Evolutionary conservation across 2,888 invertebrate species (phyloP), one percentile per base, ranked within the genome.

Genomic region (Rhimphoctona megacephalus): DNA sequence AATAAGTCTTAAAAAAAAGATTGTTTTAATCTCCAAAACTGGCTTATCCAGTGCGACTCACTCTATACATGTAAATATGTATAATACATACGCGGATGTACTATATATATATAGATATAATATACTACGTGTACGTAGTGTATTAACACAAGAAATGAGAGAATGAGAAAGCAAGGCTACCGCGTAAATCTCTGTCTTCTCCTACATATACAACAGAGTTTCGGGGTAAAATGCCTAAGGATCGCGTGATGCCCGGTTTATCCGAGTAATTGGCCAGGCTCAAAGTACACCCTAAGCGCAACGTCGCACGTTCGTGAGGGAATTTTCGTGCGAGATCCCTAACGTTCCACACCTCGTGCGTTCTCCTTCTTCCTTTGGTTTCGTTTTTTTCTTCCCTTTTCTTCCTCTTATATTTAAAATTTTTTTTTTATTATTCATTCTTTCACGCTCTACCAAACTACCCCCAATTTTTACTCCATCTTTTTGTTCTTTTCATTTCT

Each of bases 161-260:
- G 79, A 84, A 80, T 76, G 80, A 80, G 80, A 80, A 52, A 70
- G 52, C 49, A 39, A 64, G 52, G 17, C 61, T 61, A 30, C 43
- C 61, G 36, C 76, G 82, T 78, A 85, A 82, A 85, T 85, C 82
- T 85, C 73, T 57, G 82, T 69, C 77, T 52, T 54, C 57, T 80
- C 61, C 8, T 39, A 72, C 52, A 36, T 22, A 67, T 52, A 72
- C 52, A 52, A 4, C 11, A 76, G 9, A 64, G 43, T 43, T 76
- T 64, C 14, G 54, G 80, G 66, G 57, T 80, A 73, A 86, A 86
- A 80, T 83, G 86, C 80, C 76, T 8, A 57, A 76, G 76, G 76
- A 85, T 85, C 85, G 86, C 86, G 86, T 86, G 86, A 64, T 82
- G 79, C 70, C 36, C 76, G 77, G 64, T 83, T 83, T 86, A 76